phyloP scores from a whole-genome alignment of 2,888 invertebrate genomes.

The Nephrotoma guestfalica region DNA sequence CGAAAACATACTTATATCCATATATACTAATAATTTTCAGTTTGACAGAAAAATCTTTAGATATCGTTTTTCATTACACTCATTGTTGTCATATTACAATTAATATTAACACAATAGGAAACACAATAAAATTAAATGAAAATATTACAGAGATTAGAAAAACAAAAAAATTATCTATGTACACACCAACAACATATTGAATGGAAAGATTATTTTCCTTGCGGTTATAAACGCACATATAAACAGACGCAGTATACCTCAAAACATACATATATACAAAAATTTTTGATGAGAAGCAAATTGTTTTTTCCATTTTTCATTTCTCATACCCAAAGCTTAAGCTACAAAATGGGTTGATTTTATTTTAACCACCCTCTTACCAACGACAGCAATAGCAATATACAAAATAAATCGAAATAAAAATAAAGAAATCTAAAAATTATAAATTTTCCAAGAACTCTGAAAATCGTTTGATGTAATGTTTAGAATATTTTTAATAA shows the following conservation, averaged over 20 bases:
- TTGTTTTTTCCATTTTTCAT: not conserved
- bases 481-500: not conserved
- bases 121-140: not conserved
- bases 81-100: not conserved
- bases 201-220: not conserved
- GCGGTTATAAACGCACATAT: not conserved
- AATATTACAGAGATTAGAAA: not conserved
- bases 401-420: not conserved
- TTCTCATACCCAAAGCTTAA: not conserved
- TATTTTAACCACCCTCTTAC: not conserved
- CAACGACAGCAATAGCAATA: not conserved
- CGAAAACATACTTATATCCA: too few species aligned
- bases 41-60: not conserved
- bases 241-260: not conserved
- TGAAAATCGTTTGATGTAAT: not conserved
- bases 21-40: not conserved
- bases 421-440: not conserved
- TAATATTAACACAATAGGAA: not conserved
- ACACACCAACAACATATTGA: not conserved
- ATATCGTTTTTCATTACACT: not conserved
- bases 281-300: not conserved
- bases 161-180: not conserved
- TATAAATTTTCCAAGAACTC: not conserved
- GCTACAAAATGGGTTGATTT: not conserved
- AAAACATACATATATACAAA: not conserved